phyloP scores from a whole-genome alignment of 2,888 invertebrate genomes.

The Ophonus ardosiacus region DNA sequence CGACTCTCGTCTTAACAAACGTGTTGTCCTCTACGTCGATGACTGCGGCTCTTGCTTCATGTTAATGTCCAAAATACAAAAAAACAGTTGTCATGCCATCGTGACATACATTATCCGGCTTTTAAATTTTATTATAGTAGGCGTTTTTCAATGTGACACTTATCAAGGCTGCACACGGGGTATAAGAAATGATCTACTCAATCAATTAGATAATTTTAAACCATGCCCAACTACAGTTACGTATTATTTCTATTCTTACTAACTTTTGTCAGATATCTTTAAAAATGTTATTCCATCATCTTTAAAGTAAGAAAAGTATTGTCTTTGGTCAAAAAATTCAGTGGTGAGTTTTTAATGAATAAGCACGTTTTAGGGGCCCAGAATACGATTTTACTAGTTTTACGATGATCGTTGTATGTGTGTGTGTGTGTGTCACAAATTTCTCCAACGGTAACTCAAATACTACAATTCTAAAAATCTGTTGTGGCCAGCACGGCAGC shows the following conservation, averaged over 20 bases:
- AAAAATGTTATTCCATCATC: neutral
- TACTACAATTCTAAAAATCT: too few species aligned
- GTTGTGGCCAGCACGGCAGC: too few species aligned
- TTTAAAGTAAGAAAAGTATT: neutral
- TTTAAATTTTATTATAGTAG: neutral
- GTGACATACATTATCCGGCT: neutral
- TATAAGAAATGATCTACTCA: neutral
- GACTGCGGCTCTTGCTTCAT: neutral
- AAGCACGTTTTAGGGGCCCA: neutral
- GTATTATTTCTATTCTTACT: neutral
- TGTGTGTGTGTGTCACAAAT: too few species aligned
- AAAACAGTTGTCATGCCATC: neutral
- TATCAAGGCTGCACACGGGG: neutral
- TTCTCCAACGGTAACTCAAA: too few species aligned
- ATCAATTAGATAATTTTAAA: neutral
- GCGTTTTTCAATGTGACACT: neutral
- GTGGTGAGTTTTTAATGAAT: neutral
- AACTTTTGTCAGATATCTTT: neutral
- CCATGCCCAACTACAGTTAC: neutral
- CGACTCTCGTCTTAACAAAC: neutral
- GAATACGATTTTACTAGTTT: too few species aligned
- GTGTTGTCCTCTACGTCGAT: conserved; percentile 2
- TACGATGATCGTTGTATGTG: too few species aligned
- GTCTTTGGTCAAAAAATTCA: neutral
- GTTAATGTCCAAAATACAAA: neutral